These are phyloP conservation scores for Cardiocondyla obscurior DNA, from an alignment of 1,140 invertebrate species.

Conservation along the genomic window DNA sequence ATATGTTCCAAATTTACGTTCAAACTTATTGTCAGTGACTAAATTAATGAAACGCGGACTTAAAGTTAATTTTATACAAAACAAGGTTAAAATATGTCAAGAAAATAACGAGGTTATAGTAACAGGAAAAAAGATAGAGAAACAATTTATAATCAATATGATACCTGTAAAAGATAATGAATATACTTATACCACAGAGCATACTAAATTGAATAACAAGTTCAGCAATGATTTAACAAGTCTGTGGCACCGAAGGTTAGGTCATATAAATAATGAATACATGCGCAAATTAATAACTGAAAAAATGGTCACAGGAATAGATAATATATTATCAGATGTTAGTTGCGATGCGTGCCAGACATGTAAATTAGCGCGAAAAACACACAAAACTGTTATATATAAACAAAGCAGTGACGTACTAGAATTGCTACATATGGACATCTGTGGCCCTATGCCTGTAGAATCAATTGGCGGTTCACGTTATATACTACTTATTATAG, in stretches of 20 bases:
- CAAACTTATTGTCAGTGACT: too few species aligned
- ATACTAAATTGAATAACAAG: too few species aligned
- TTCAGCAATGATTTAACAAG: not conserved
- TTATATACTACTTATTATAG: not conserved
- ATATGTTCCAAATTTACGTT: too few species aligned
- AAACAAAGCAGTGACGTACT: not conserved
- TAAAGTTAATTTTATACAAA: too few species aligned
- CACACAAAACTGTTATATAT: not conserved
- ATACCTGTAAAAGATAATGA: too few species aligned
- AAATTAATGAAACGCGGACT: too few species aligned
- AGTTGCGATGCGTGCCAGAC: not conserved
- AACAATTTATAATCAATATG: not conserved
- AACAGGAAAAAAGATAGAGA: too few species aligned
- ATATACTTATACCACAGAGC: too few species aligned
- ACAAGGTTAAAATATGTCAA: too few species aligned
- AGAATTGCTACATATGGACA: not conserved
- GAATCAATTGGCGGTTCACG: not conserved
- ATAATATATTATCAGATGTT: not conserved
- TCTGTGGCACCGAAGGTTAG: not conserved
- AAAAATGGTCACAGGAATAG: not conserved
- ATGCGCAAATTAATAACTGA: not conserved
- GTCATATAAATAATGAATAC: conserved; percentile 2
- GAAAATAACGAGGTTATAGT: too few species aligned
- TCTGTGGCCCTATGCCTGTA: not conserved
- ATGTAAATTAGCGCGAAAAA: not conserved